Conservation (phyloP, 1,140 invertebrate species). For the Papilio machaon region DNA sequence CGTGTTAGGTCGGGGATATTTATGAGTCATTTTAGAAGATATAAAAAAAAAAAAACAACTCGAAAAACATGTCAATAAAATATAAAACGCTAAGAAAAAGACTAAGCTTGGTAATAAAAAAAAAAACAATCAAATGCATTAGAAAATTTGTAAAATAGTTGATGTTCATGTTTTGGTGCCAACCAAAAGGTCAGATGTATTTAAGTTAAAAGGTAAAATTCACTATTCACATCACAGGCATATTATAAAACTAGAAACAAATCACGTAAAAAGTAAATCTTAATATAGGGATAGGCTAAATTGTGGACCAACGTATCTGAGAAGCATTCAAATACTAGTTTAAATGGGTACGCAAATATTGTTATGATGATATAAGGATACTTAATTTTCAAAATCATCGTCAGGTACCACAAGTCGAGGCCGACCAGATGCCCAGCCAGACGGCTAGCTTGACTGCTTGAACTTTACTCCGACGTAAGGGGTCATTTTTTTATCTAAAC, state of each 20-base stretch:
- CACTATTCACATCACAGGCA: neutral
- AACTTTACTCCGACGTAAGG: neutral
- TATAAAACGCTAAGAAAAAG: neutral
- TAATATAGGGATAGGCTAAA: neutral
- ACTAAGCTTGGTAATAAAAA: neutral
- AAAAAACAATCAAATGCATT: neutral
- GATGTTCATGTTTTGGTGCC: neutral
- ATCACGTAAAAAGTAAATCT: too few relatives aligned
- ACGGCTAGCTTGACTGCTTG: neutral
- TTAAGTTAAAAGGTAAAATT: neutral
- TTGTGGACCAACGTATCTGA: neutral
- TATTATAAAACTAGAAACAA: too few relatives aligned
- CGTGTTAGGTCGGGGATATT: neutral
- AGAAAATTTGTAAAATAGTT: conserved; percentile 1
- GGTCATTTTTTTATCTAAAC: neutral
- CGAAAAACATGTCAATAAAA: neutral
- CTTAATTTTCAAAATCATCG: conserved; percentile 3
- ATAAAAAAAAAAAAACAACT: neutral
- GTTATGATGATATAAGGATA: neutral
- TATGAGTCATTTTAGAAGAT: neutral
- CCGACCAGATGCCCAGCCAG: neutral
- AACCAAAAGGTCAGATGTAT: neutral
- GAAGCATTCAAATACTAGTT: neutral
- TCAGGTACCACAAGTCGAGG: neutral
- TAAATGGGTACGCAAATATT: neutral